Evolutionary conservation across 2,888 invertebrate genomes (phyloP), one percentile per base, ranked within the genome.

Genomic region (Taphrorychus bicolor): DNA sequence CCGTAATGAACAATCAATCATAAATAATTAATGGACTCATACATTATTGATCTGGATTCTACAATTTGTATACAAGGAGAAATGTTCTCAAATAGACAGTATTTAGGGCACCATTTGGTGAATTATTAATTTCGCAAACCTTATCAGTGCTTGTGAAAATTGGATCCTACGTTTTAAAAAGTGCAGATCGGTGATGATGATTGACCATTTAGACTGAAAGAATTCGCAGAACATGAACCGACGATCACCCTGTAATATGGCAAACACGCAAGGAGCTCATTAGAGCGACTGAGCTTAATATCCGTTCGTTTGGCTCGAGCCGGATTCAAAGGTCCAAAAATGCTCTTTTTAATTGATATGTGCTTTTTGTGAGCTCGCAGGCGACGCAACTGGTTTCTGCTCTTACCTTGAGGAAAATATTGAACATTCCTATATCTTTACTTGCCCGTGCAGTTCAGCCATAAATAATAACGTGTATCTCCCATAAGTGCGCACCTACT

Each of bases 21-120:
- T 80, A 80, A 80, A 81, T 81, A 81, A 81, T 81, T 80, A 81
- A 81, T 81, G 74, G 76, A 73, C 76, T 79, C 80, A 81, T 81
- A 78, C 79, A 80, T 81, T 81, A 81, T 81, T 80, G 79, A 81
- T 80, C 65, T 62, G 67, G 22, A 67, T 67, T 67, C 62, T 67
- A 62, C 54, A 67, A 67, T 23, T 59, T 32, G 7, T 32, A 32
- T 32, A 32, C 32, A 32, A 11, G 32, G 32, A 9, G 32, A 32
- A 32, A 32, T 32, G n/a, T n/a, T n/a, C n/a, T n/a, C n/a, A n/a
- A n/a, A n/a, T 32, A 40, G 21, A 45, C n/a, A n/a, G n/a, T n/a
- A n/a, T n/a, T n/a, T n/a, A n/a, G n/a, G n/a, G n/a, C n/a, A n/a
- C n/a, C n/a, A n/a, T n/a, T n/a, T n/a, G n/a, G n/a, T n/a, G n/a